Evolutionary conservation across 2,888 invertebrate species (phyloP), one percentile per base, ranked within the genome.

Genomic region (Beris morrisii): DNA sequence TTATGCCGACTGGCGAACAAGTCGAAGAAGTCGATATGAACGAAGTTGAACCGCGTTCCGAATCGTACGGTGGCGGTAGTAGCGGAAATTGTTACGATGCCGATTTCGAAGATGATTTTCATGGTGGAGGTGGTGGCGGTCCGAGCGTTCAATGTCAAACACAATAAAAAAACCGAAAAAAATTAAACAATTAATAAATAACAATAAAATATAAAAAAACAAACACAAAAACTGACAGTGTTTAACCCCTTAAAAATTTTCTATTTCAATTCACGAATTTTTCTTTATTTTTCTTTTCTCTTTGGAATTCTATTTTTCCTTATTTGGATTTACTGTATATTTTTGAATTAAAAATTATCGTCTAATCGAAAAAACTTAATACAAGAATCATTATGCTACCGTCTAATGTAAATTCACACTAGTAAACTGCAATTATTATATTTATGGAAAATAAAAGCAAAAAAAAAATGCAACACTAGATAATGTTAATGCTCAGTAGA

Each of bases 11-110:
- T 64, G 91, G 90, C 5, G 93, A 93, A 58, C 85, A 91, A 75
- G 92, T 93, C 0, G 94, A 95, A 77, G 93, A 95, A 78, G 95
- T 92, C 0, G 88, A 90, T 75, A 81, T 96, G 76, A 84, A 85
- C 72, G 93, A 93, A 68, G 89, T 87, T 73, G 88, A 90, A 71
- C 86, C 87, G 0, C 79, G 84, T 44, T 91, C 92, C 75, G 88
- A 88, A 65, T 88, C 88, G 75, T 87, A 87, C 70, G 87, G 87
- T 66, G 86, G 86, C 43, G 85, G 84, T 77, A 84, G 84, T 71
- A 84, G 84, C 71, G 79, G 84, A 38, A 64, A 84, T 28, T 54
- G 68, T 12, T 88, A 88, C 71, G 85, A 85, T 72, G 83, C 84
- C 46, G 84, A 83, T 74, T 84, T 85, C 57, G 82, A 69, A 22